These are phyloP conservation scores for Mesembrinibis cayennensis DNA, from an alignment of 2,113 vertebrate species.

Conservation along the genomic window DNA sequence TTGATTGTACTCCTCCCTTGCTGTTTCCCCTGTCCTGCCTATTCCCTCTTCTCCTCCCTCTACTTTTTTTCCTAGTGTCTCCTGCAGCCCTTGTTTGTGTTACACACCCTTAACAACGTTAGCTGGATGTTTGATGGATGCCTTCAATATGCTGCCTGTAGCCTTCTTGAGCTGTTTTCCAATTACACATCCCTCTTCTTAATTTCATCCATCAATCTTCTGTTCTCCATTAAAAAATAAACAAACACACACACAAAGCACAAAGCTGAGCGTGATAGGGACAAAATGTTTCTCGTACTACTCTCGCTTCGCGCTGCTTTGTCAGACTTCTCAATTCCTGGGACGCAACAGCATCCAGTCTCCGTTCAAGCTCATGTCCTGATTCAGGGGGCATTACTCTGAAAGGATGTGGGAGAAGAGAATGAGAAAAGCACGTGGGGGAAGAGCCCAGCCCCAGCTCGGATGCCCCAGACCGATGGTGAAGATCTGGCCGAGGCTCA, in stretches of 20 bases:
- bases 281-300: not conserved
- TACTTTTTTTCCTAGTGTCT: not conserved
- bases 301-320: not conserved
- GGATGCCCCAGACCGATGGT: not conserved
- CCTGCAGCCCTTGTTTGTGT: conserved; percentile 16
- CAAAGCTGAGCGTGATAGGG: not conserved
- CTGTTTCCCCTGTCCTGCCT: not conserved
- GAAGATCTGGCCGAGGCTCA: not conserved
- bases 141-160: conserved; percentile 68
- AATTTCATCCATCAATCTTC: conserved; percentile 71
- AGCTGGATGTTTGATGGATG: conserved; percentile 67
- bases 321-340: not conserved
- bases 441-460: not conserved
- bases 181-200: conserved; percentile 68
- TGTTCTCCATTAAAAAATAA: conserved; percentile 61
- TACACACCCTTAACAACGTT: conserved; percentile 54
- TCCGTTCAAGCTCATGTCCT: not conserved
- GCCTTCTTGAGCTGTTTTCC: conserved; percentile 63
- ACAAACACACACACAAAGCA: not conserved
- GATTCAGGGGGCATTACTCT: not conserved
- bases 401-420: not conserved
- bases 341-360: not conserved
- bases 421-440: not conserved
- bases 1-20: conserved; percentile 10
- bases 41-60: not conserved